A percentile compares a stretch with the other conserved stretches of the same genome.
Conservation (phyloP, 2,888 invertebrate species). For the Polia nebulosa region DNA sequence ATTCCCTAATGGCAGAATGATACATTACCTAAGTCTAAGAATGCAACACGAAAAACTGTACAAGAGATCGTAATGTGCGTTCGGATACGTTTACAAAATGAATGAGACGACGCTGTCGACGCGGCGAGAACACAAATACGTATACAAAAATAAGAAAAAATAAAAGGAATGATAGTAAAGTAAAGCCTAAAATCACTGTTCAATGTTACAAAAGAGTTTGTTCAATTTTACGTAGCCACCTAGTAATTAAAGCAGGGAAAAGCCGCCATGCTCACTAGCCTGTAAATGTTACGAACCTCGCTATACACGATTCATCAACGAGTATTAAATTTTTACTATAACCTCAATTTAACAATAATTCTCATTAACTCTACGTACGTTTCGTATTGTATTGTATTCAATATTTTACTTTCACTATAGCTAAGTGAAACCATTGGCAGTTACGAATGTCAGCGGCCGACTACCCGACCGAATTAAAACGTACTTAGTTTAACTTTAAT, state of each 20-base stretch:
- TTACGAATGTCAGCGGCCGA: constrained; percentile 75
- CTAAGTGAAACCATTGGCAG: constrained; percentile 87
- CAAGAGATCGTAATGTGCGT: constrained; percentile 82
- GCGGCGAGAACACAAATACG: constrained; percentile 53
- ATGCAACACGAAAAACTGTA: constrained; percentile 70
- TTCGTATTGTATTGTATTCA: constrained; percentile 76
- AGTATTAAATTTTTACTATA: constrained; percentile 90
- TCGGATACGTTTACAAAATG: constrained; percentile 68
- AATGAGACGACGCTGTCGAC: constrained; percentile 43
- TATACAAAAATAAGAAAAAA: constrained; percentile 51
- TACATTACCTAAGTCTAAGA: constrained; percentile 70
- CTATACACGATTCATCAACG: constrained; percentile 85
- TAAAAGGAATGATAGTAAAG: constrained; percentile 69
- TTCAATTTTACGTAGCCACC: constrained; percentile 47
- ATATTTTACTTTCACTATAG: constrained; percentile 75
- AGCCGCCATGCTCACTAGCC: constrained; percentile 65
- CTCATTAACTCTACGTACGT: constrained; percentile 84
- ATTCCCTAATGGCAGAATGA: constrained; percentile 67
- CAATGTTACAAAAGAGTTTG: constrained; percentile 35
- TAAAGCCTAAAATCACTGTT: constrained; percentile 61
- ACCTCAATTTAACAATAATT: constrained; percentile 87
- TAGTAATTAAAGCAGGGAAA: constrained; percentile 61
- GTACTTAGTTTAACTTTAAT: constrained; percentile 66
- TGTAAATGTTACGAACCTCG: constrained; percentile 72
- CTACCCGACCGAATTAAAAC: constrained; percentile 71